Conservation (phyloP, 2,797 vertebrate species). For the Sebastiscus tertius region DNA sequence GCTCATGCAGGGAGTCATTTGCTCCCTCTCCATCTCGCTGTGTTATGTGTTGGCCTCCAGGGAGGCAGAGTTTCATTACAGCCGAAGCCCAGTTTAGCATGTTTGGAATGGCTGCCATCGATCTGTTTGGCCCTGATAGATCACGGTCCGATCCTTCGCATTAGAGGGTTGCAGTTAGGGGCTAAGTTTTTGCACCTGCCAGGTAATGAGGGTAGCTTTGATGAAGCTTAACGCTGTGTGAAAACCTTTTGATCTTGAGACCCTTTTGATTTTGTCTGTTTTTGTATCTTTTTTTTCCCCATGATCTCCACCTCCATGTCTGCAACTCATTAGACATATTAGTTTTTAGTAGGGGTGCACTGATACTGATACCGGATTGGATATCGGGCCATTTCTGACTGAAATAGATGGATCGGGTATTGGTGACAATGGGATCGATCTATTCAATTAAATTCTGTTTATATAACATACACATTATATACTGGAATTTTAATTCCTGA, state of each 20-base stretch:
- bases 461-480: too few relatives aligned
- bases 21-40: slow-evolving; percentile 32
- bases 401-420: too few relatives aligned
- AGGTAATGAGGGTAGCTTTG: slow-evolving; percentile 39
- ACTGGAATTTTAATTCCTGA: too few relatives aligned
- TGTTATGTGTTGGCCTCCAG: slow-evolving; percentile 42
- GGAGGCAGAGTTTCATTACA: slow-evolving; percentile 64
- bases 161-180: slow-evolving; percentile 30
- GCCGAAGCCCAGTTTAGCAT: slow-evolving; percentile 65
- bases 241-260: slow-evolving; percentile 13
- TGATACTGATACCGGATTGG: too few relatives aligned
- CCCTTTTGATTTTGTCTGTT: slow-evolving; percentile 8
- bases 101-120: slow-evolving; percentile 60
- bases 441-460: too few relatives aligned
- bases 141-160: neutral
- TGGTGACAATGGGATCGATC: too few relatives aligned
- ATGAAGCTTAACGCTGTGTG: slow-evolving; percentile 25
- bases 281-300: neutral
- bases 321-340: neutral
- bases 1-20: slow-evolving; percentile 44
- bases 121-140: slow-evolving; percentile 62
- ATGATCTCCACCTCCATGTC: neutral
- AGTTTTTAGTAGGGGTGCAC: too few relatives aligned
- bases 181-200: slow-evolving; percentile 28
- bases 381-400: too few relatives aligned